Evolutionary conservation across 2,797 vertebrate species (phyloP).

Genomic region (Halcyon badia): DNA sequence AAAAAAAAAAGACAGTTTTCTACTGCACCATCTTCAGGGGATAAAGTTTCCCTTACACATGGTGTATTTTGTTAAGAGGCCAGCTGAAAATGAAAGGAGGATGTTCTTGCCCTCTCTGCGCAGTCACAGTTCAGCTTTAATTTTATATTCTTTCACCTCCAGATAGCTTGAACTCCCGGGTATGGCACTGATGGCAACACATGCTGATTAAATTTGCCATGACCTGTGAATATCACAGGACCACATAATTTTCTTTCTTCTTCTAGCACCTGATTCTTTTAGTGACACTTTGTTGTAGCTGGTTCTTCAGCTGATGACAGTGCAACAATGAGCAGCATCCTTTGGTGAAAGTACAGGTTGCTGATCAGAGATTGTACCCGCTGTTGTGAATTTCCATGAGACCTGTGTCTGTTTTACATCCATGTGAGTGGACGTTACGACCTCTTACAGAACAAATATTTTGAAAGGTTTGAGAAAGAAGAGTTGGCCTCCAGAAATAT

Average conservation of each 20-base stretch:
- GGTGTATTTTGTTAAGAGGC: neutral
- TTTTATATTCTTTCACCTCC: slow-evolving; percentile 6
- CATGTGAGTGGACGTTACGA: neutral
- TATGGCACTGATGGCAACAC: neutral
- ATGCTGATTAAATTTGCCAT: neutral
- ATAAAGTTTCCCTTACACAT: neutral
- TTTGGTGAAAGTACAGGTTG: neutral
- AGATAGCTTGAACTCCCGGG: neutral
- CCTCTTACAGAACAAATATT: neutral
- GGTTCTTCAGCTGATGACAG: neutral
- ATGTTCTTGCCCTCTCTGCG: neutral
- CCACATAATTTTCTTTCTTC: neutral
- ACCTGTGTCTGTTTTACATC: neutral
- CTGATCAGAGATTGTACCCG: neutral
- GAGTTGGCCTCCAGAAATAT: neutral
- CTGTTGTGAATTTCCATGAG: neutral
- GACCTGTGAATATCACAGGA: neutral
- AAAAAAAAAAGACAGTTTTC: neutral
- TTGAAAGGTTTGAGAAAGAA: neutral
- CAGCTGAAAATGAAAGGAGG: neutral
- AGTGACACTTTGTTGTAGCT: neutral
- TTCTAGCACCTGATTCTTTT: slow-evolving; percentile 7
- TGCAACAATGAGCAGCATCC: neutral
- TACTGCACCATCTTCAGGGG: neutral
- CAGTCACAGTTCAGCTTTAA: slow-evolving; percentile 2